Conservation (phyloP, 2,888 invertebrate genomes). For the Orchesellides sinensis region DNA sequence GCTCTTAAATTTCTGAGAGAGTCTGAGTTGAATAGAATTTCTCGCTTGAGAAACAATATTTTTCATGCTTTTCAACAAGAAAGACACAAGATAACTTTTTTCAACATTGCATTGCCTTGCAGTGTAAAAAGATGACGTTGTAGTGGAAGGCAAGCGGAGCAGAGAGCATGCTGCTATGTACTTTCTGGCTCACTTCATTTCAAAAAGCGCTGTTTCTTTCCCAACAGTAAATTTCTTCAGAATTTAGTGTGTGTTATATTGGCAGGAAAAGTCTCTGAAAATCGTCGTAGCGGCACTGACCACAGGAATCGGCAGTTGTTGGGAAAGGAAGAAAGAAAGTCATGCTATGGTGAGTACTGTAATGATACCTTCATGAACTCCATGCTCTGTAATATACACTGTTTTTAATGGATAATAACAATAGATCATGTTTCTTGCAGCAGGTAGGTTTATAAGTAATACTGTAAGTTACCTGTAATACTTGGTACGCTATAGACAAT, state of each 20-base stretch:
- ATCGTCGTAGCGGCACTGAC: conserved; percentile 61
- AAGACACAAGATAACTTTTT: background rate
- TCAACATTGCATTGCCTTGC: background rate
- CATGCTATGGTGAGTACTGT: conserved; percentile 59
- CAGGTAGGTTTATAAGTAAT: too few species aligned
- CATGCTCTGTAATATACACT: background rate
- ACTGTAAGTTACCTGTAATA: conserved; percentile 57
- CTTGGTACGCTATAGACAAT: conserved; percentile 46
- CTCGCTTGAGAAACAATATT: conserved; percentile 57
- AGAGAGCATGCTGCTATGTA: conserved; percentile 59
- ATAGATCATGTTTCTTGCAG: conserved; percentile 39
- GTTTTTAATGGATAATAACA: conserved; percentile 23
- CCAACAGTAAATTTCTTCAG: background rate
- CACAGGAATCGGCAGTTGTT: conserved; percentile 60
- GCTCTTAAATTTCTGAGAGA: conserved; percentile 12
- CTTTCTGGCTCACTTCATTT: conserved; percentile 67
- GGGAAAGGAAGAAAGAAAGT: conserved; percentile 65
- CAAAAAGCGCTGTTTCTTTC: conserved; percentile 7
- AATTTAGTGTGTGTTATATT: background rate
- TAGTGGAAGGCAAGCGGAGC: conserved; percentile 30
- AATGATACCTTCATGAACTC: conserved; percentile 50
- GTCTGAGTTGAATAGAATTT: conserved; percentile 51
- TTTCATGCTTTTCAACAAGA: conserved; percentile 60
- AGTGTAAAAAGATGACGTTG: conserved; percentile 37
- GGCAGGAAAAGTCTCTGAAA: conserved; percentile 57